Conservation (phyloP, 2,113 vertebrate species). For the Grammomys surdaster region DNA sequence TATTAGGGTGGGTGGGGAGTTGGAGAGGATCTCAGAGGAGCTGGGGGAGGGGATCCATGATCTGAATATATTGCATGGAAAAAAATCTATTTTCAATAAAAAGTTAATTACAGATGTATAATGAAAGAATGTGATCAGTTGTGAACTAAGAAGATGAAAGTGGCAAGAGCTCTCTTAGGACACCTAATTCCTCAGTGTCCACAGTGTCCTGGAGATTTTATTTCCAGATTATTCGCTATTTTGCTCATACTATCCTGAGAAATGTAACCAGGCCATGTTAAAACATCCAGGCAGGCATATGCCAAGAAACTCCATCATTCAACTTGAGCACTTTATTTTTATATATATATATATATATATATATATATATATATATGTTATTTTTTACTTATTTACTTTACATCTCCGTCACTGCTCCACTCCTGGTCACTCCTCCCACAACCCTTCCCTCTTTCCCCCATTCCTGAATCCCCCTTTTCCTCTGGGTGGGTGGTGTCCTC, state of each 20-base stretch:
- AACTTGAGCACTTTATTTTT: not conserved
- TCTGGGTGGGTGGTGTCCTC: too few species aligned
- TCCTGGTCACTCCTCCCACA: too few species aligned
- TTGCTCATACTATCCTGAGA: not conserved
- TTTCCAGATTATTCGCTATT: constrained; percentile 8
- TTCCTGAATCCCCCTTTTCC: too few species aligned
- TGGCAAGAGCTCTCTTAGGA: not conserved
- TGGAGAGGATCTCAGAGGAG: not conserved
- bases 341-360: too few species aligned
- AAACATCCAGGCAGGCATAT: not conserved
- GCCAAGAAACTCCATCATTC: not conserved
- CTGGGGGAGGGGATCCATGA: not conserved
- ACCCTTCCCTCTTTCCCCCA: too few species aligned
- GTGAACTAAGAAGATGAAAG: constrained; percentile 1
- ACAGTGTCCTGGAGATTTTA: not conserved
- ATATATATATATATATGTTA: too few species aligned
- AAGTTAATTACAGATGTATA: constrained; percentile 18
- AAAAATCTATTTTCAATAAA: not conserved
- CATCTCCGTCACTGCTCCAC: too few species aligned
- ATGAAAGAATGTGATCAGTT: not conserved
- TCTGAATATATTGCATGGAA: not conserved
- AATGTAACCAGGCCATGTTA: not conserved
- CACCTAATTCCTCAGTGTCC: not conserved
- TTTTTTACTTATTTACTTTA: too few species aligned
- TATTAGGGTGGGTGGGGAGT: not conserved